Evolutionary conservation across 2,113 vertebrate genomes (phyloP).

Genomic region (Jaculus jaculus): DNA sequence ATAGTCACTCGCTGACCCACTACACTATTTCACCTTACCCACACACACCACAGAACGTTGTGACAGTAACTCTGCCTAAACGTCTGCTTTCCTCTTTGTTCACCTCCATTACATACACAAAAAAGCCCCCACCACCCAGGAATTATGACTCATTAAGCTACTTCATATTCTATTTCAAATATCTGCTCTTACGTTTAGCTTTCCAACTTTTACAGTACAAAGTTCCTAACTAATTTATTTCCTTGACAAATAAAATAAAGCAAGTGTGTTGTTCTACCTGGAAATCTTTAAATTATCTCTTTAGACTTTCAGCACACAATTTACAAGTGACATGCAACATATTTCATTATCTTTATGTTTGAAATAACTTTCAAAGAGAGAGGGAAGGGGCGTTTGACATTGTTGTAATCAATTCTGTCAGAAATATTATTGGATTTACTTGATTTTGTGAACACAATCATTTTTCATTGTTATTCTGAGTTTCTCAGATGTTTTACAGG

Average conservation of each 20-base stretch:
- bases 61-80: background rate
- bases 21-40: background rate
- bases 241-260: conserved; percentile 76
- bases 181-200: conserved; percentile 27
- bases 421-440: conserved; percentile 84
- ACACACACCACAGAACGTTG: background rate
- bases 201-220: conserved; percentile 70
- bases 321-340: conserved; percentile 83
- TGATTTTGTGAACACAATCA: conserved; percentile 77
- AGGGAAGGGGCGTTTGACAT: conserved; percentile 80
- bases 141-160: conserved; percentile 15
- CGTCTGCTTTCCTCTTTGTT: no score
- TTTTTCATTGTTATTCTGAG: conserved; percentile 83
- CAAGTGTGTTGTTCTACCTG: conserved; percentile 72
- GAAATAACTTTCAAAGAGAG: conserved; percentile 82
- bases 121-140: background rate
- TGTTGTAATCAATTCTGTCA: conserved; percentile 86
- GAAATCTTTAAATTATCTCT: conserved; percentile 78
- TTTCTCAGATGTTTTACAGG: conserved; percentile 75
- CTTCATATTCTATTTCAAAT: conserved; percentile 38
- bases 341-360: conserved; percentile 84
- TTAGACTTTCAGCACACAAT: conserved; percentile 80
- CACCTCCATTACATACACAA: accelerated
- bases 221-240: conserved; percentile 66
- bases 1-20: background rate